Conservation (phyloP, 2,113 vertebrate genomes). For the Scophthalmus maximus region DNA sequence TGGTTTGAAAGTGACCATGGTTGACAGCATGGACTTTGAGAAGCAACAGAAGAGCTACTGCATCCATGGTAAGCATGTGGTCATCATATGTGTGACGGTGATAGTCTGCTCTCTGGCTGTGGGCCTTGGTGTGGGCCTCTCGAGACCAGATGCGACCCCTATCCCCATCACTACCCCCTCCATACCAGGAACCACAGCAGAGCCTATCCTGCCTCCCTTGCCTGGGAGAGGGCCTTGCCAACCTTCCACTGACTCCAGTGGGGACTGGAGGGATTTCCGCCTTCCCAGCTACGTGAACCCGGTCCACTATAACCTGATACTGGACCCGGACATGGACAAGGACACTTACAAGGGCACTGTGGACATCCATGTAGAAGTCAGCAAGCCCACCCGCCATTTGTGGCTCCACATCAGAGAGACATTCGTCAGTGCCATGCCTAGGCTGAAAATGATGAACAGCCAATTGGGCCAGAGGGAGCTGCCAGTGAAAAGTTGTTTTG, state of each 20-base stretch:
- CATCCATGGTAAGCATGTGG: conserved; percentile 85
- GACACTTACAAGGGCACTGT: conserved; percentile 89
- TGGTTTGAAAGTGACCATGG: conserved; percentile 70
- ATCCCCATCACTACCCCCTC: conserved; percentile 5
- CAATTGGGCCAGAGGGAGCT: conserved; percentile 49
- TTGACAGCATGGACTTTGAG: conserved; percentile 83
- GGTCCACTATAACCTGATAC: conserved; percentile 89
- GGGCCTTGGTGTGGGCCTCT: conserved; percentile 90
- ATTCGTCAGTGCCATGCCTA: conserved; percentile 83
- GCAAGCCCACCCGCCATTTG: conserved; percentile 76
- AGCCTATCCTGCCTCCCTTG: conserved; percentile 27
- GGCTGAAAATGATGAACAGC: conserved; percentile 58
- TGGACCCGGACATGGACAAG: conserved; percentile 85
- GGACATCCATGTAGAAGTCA: conserved; percentile 81
- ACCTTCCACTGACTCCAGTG: conserved; percentile 77
- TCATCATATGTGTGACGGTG: conserved; percentile 84
- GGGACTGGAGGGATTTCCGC: conserved; percentile 89
- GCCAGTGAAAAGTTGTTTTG: conserved; percentile 85
- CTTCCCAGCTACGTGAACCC: conserved; percentile 87
- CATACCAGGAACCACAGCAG: conserved; percentile 24
- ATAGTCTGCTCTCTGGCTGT: conserved; percentile 85
- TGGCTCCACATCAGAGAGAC: conserved; percentile 95
- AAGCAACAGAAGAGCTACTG: conserved; percentile 84
- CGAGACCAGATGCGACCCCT: conserved; percentile 57
- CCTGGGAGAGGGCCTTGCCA: conserved; percentile 78